phyloP scores from a whole-genome alignment of 2,113 vertebrate species.

The Syngnathus floridae region DNA sequence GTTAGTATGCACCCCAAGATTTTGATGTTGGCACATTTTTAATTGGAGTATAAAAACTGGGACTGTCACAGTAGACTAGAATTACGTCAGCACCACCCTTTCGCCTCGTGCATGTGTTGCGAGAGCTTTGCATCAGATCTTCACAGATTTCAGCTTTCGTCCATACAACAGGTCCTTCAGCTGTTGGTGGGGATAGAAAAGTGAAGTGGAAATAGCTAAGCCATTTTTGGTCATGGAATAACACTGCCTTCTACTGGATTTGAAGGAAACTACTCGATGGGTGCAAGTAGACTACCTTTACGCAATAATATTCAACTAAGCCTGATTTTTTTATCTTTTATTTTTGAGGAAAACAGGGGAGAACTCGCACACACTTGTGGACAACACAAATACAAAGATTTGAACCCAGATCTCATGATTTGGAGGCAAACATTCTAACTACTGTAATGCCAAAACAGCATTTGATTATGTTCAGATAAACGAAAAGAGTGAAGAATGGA shows the following conservation, averaged over 20 bases:
- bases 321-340: background rate
- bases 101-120: slow-evolving; percentile 13
- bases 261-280: slow-evolving; percentile 14
- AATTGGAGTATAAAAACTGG: slow-evolving; percentile 21
- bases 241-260: slow-evolving; percentile 57
- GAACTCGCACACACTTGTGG: background rate
- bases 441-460: background rate
- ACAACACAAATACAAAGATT: background rate
- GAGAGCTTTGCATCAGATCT: slow-evolving; percentile 31
- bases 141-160: slow-evolving; percentile 7
- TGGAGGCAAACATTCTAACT: background rate
- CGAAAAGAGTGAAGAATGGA: no score
- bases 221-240: slow-evolving; percentile 16
- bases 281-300: no score
- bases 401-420: background rate
- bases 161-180: slow-evolving; percentile 28
- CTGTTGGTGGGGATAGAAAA: slow-evolving; percentile 22
- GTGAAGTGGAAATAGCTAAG: background rate
- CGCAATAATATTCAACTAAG: background rate
- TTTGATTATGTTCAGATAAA: background rate
- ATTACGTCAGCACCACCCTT: slow-evolving; percentile 3
- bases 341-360: background rate
- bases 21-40: slow-evolving; percentile 15
- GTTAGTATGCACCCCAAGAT: slow-evolving; percentile 14
- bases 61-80: slow-evolving; percentile 3